phyloP scores from a whole-genome alignment of 2,888 invertebrate species.

The Rutpela maculata region DNA sequence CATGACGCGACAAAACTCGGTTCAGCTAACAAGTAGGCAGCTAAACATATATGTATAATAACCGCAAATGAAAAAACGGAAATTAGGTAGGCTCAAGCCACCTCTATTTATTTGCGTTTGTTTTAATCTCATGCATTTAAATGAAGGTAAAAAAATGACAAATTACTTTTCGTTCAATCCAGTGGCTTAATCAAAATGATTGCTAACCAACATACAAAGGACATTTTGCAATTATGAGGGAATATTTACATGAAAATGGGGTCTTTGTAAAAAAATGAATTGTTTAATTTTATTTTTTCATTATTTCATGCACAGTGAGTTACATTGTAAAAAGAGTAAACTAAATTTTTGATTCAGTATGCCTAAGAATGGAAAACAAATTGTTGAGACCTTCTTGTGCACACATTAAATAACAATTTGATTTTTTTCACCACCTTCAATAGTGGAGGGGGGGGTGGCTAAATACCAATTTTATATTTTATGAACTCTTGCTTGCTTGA shows the following conservation, averaged over 20 bases:
- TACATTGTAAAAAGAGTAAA: too few species aligned
- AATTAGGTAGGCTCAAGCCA: not conserved
- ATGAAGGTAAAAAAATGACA: constrained; percentile 1
- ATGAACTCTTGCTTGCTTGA: too few species aligned
- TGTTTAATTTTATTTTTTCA: not conserved
- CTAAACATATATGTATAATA: not conserved
- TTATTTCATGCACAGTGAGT: not conserved
- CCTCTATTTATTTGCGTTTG: not conserved
- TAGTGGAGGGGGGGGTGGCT: too few species aligned
- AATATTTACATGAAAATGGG: not conserved
- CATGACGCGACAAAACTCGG: not conserved
- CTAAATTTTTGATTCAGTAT: too few species aligned
- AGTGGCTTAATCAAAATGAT: constrained; percentile 7
- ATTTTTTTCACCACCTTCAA: too few species aligned
- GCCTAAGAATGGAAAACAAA: too few species aligned
- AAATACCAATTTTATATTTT: too few species aligned
- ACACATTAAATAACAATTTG: too few species aligned
- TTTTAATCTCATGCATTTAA: constrained; percentile 7
- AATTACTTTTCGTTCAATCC: not conserved
- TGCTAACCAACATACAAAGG: not conserved
- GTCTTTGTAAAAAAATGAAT: not conserved
- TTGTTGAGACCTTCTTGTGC: too few species aligned
- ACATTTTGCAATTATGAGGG: not conserved
- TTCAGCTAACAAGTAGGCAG: not conserved
- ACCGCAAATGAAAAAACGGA: not conserved